Evolutionary conservation across 2,888 invertebrate species (phyloP).

Genomic region (Napeogenes inachia): DNA sequence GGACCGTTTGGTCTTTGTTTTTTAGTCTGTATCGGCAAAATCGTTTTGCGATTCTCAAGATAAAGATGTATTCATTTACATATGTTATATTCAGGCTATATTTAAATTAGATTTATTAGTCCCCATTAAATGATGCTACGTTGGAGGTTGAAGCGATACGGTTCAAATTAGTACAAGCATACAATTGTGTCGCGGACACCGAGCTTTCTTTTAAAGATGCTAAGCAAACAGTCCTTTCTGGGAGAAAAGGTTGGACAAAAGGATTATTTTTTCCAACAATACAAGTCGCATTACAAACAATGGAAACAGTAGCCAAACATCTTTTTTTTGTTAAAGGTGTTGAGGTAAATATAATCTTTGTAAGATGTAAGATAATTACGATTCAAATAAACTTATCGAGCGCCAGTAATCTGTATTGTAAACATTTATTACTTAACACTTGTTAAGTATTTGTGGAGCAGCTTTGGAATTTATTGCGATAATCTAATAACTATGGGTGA

Average conservation of each 20-base stretch:
- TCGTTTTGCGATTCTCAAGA: slow-evolving; percentile 71
- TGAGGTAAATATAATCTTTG: slow-evolving; percentile 44
- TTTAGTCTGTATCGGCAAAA: slow-evolving; percentile 61
- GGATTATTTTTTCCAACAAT: slow-evolving; percentile 57
- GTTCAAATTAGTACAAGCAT: slow-evolving; percentile 29
- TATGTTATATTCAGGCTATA: slow-evolving; percentile 72
- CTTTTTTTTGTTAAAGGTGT: slow-evolving; percentile 45
- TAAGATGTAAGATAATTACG: slow-evolving; percentile 60
- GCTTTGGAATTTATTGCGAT: background rate
- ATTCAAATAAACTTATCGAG: slow-evolving; percentile 54
- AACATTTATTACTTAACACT: slow-evolving; percentile 24
- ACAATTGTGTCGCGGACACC: slow-evolving; percentile 24
- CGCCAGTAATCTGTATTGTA: slow-evolving; percentile 51
- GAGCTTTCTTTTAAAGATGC: slow-evolving; percentile 35
- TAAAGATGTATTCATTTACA: slow-evolving; percentile 76
- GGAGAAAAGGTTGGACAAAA: slow-evolving; percentile 38
- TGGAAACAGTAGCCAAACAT: slow-evolving; percentile 59
- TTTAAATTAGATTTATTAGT: slow-evolving; percentile 77
- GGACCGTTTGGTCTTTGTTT: slow-evolving; percentile 56
- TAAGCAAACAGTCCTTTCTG: slow-evolving; percentile 48
- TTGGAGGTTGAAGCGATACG: slow-evolving; percentile 47
- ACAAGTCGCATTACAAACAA: slow-evolving; percentile 65
- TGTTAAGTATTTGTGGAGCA: slow-evolving; percentile 1
- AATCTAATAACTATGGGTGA: background rate
- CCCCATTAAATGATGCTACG: slow-evolving; percentile 60